A percentile compares a stretch with the other conserved stretches of the same genome.
Conservation (phyloP, 37 sponge, comb jelly and placozoan species). For the Axinella damicornis region DNA sequence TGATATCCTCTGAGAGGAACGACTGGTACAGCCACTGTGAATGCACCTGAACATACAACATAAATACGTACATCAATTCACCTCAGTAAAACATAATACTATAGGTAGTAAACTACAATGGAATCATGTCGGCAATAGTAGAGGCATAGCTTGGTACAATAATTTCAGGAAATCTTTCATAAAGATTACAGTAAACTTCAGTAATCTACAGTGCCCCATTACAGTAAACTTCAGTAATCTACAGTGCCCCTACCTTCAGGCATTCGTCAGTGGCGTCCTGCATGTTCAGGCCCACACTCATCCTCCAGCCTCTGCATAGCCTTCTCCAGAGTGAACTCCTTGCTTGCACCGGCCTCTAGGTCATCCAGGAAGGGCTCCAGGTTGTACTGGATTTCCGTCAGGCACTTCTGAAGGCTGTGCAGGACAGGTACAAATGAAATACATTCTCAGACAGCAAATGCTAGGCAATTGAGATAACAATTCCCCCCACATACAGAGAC, state of each 20-base stretch:
- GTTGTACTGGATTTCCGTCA: constrained; percentile 73
- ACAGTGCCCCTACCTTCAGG: constrained; percentile 82
- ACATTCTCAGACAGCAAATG: no score
- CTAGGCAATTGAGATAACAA: background rate
- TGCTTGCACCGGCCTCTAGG: constrained; percentile 93
- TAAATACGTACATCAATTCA: background rate
- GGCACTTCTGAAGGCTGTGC: constrained; percentile 73
- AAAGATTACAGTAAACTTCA: no score
- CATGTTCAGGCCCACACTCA: constrained; percentile 95
- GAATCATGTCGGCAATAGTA: no score
- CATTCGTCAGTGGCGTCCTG: constrained; percentile 99
- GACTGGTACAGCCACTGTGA: constrained; percentile 98
- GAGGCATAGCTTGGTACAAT: no score
- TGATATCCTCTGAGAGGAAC: constrained; percentile 98
- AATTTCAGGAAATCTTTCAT: no score
- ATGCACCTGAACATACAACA: constrained; percentile 83
- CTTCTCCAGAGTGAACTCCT: constrained; percentile 96
- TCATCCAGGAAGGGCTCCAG: constrained; percentile 86
- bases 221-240: no score
- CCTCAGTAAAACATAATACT: background rate
- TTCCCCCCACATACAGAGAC: no score
- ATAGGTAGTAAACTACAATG: background rate
- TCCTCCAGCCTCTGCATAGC: constrained; percentile 99
- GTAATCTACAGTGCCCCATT: no score
- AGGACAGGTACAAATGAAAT: no score